A percentile compares a stretch with the other conserved stretches of the same genome.
phyloP scores from a whole-genome alignment of 2,797 vertebrate species.

The Bradypodion ventrale region DNA sequence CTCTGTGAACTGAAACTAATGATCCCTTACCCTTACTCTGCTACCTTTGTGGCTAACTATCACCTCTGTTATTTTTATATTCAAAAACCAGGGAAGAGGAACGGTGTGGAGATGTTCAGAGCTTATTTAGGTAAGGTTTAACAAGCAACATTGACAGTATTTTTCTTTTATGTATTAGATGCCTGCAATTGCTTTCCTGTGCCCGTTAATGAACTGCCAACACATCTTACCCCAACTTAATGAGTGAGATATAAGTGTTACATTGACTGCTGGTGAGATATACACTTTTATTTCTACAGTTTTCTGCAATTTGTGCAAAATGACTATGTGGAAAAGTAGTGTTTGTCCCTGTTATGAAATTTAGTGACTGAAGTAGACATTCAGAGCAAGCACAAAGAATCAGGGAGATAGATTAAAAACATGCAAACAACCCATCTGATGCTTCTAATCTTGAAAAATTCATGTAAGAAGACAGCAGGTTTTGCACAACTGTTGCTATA shows the following conservation, averaged over 20 bases:
- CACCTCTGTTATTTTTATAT: neutral
- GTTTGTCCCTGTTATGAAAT: too few relatives aligned
- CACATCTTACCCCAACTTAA: neutral
- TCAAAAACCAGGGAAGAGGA: neutral
- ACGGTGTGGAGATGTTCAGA: neutral
- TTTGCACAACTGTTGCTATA: too few relatives aligned
- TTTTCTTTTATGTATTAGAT: neutral
- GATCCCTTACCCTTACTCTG: neutral
- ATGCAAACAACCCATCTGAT: too few relatives aligned
- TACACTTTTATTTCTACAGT: too few relatives aligned
- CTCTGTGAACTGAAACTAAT: slow-evolving; percentile 11
- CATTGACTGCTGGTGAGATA: accelerated
- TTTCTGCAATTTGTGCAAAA: too few relatives aligned
- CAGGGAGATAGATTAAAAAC: too few relatives aligned
- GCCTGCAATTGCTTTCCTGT: neutral
- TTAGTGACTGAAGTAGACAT: too few relatives aligned
- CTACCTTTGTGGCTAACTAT: neutral
- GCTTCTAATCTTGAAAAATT: too few relatives aligned
- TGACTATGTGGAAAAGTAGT: too few relatives aligned
- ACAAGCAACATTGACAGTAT: neutral
- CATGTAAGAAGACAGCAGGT: too few relatives aligned
- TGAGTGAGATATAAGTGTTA: neutral
- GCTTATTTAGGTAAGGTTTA: neutral
- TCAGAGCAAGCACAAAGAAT: too few relatives aligned
- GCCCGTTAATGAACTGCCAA: neutral